phyloP scores from a whole-genome alignment of 35 echinoderm and acorn worm species.

The Ptychodera flava region DNA sequence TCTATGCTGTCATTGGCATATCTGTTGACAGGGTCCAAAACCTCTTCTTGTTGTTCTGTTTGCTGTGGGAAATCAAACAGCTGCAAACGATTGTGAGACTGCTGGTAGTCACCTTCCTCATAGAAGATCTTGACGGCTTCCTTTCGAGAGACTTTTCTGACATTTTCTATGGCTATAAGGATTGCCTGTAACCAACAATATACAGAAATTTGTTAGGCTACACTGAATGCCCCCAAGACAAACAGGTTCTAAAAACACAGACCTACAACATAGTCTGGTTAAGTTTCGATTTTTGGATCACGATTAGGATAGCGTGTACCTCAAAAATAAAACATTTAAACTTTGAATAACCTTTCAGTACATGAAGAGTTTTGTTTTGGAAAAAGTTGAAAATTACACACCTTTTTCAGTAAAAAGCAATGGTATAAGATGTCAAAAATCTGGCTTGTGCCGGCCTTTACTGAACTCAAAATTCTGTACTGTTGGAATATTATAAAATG shows the following conservation, averaged over 20 bases:
- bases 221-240: background rate
- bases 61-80: background rate
- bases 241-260: background rate
- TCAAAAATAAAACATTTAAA: too few relatives aligned
- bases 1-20: too few relatives aligned
- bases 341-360: too few relatives aligned
- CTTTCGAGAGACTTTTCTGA: background rate
- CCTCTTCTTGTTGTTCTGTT: too few relatives aligned
- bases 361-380: too few relatives aligned
- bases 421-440: too few relatives aligned
- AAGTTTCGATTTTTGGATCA: background rate
- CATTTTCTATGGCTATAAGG: background rate
- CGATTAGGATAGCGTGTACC: background rate
- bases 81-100: background rate
- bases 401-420: too few relatives aligned
- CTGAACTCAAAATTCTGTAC: too few relatives aligned
- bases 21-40: too few relatives aligned
- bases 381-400: too few relatives aligned
- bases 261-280: background rate
- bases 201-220: background rate
- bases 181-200: background rate
- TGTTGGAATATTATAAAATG: too few relatives aligned
- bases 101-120: background rate
- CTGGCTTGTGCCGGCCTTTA: too few relatives aligned
- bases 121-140: background rate